Percentiles rank a stretch among this genome's conserved stretches.
Evolutionary conservation across 2,797 vertebrate species (phyloP).

Genomic region (Artibeus lituratus): DNA sequence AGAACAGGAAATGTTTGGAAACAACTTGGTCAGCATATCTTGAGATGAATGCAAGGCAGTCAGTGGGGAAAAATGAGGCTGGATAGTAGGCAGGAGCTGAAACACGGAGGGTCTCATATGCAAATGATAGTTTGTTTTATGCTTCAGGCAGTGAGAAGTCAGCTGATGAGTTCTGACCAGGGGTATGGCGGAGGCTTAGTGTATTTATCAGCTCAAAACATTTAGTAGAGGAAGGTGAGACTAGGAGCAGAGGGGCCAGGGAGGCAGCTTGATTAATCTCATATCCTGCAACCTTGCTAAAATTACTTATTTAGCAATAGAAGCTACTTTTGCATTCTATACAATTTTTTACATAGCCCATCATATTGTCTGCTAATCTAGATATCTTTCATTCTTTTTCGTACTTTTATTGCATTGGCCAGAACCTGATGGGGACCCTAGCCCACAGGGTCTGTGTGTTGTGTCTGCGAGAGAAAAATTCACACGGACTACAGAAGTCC

Average conservation of each 20-base stretch:
- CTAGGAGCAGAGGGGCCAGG: not conserved
- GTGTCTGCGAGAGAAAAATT: too few relatives aligned
- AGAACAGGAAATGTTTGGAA: not conserved
- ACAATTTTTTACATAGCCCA: not conserved
- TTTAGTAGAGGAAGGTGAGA: not conserved
- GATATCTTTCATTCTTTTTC: not conserved
- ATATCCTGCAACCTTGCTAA: not conserved
- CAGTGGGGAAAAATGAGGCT: not conserved
- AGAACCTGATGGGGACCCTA: not conserved
- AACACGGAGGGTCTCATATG: not conserved
- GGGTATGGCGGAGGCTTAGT: not conserved
- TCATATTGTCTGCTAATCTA: not conserved
- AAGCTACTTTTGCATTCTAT: not conserved
- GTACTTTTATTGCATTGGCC: not conserved
- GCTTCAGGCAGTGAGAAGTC: not conserved
- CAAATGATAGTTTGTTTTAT: not conserved
- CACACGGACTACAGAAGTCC: too few relatives aligned
- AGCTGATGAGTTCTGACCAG: not conserved
- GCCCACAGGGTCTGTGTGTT: too few relatives aligned
- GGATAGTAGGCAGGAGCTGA: not conserved
- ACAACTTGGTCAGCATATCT: not conserved
- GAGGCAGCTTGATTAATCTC: not conserved
- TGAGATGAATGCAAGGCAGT: not conserved
- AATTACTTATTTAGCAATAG: not conserved
- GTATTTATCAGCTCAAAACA: not conserved